These are phyloP conservation scores for Martes martes DNA, from an alignment of 2,113 vertebrate genomes.

Conservation along the genomic window DNA sequence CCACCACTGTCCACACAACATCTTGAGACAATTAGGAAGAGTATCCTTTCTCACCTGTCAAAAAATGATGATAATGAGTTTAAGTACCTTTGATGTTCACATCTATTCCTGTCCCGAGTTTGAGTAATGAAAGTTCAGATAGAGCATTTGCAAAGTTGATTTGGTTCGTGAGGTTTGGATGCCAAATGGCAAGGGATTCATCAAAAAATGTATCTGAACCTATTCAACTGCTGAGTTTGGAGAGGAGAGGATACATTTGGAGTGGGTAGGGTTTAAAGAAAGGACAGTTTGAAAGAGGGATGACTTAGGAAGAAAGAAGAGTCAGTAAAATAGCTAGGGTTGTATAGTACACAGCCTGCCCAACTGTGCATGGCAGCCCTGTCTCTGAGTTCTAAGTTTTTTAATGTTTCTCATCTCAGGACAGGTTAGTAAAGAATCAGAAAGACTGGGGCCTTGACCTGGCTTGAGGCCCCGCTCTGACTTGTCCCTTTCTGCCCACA, in stretches of 20 bases:
- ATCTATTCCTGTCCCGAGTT: background rate
- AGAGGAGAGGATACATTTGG: background rate
- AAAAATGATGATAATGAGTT: background rate
- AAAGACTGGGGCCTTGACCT: background rate
- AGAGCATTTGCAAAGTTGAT: background rate
- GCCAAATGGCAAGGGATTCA: background rate
- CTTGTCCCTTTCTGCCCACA: conserved; percentile 49
- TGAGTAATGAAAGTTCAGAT: background rate
- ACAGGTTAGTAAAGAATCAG: background rate
- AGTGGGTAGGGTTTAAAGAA: background rate
- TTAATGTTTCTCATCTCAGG: background rate
- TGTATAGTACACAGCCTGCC: background rate
- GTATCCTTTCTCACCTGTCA: background rate
- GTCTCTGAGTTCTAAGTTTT: background rate
- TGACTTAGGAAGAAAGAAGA: background rate
- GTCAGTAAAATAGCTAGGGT: background rate
- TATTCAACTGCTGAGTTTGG: background rate
- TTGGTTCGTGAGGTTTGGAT: background rate
- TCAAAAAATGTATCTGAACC: background rate
- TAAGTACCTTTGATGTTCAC: background rate
- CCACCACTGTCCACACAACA: background rate
- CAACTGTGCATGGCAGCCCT: accelerated
- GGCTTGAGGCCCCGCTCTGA: background rate
- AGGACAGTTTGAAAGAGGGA: background rate
- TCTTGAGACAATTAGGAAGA: background rate